Base-by-base conservation (phyloP, 1,140 invertebrate species). In the Drosophila bipectinata region DNA sequence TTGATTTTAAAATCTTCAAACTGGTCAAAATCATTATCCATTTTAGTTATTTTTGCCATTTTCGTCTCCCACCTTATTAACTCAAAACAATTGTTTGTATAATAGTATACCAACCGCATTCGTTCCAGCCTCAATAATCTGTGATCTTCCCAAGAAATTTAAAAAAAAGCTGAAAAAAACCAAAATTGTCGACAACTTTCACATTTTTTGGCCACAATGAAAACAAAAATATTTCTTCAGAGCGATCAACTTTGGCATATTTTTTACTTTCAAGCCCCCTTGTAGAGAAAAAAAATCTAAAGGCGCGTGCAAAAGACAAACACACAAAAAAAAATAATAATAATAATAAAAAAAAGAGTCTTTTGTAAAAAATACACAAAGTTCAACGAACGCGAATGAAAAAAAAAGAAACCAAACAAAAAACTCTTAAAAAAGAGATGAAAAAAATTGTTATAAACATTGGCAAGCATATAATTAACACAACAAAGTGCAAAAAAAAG, bases 161-260 rank as follows among this genome's bases (percentile, higher is more conserved):
- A 56, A 54, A 32, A 48, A 41, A 21, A 49, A 5, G 0, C 0
- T 1, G 4, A 26, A 41, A 39, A 59, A 64, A 74, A 41, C 41
- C 49, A 45, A 68, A 54, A 49, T 49, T 60, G 49, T 74, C 73
- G 44, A 74, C 41, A 77, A 77, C 74, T 77, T 77, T 77, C 74
- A 77, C 74, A 77, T 77, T 77, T 77, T 77, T 73, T 47, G 58
- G 34, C 49, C 51, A 76, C 53, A 76, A 60, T 75, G 44, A 54
- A 69, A 56, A 56, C n/a, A 69, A 55, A 69, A 68, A 71, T 71
- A 49, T n/a, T 32, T 71, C 52, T 69, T 49, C 26, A 49, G 67
- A 49, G 62, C 61, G 73, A 56, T 76, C 73, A 76, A 76, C 73
- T 76, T 76, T 76, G 73, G 73, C 73, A 76, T 76, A 76, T 76